Evolutionary conservation across 2,797 vertebrate genomes (phyloP).

Genomic region (Apodemus agrarius): DNA sequence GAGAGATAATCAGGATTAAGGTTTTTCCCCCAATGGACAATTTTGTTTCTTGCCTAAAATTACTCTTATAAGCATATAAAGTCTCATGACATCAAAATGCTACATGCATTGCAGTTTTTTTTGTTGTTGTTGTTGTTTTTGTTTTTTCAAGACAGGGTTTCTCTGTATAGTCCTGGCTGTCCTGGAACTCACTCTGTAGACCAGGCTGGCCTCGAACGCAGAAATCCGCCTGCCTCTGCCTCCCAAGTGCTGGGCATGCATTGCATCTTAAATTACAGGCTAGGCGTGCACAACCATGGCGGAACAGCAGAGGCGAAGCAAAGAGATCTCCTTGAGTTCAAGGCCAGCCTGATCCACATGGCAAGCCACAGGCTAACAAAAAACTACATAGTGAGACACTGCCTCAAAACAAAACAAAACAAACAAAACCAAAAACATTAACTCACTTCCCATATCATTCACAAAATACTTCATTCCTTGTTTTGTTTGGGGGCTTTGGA

Average conservation of each 20-base stretch:
- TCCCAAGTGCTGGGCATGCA: too few relatives aligned
- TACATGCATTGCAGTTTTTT: neutral
- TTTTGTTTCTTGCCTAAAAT: neutral
- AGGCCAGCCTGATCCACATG: neutral
- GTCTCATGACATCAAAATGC: conserved; percentile 9
- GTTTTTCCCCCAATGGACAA: neutral
- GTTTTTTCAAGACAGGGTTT: too few relatives aligned
- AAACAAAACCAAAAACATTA: neutral
- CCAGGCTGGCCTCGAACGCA: too few relatives aligned
- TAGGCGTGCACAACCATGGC: neutral
- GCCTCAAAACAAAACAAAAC: neutral
- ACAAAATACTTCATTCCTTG: neutral
- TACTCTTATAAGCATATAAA: conserved; percentile 11
- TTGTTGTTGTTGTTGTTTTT: too few relatives aligned
- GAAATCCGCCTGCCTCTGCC: too few relatives aligned
- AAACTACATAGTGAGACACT: neutral
- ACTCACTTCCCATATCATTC: neutral
- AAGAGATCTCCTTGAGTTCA: neutral
- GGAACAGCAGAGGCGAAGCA: neutral
- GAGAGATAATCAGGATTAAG: neutral
- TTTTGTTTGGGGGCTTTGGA: neutral
- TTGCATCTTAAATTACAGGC: conserved; percentile 7
- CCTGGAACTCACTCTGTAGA: too few relatives aligned
- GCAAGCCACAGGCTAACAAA: neutral
- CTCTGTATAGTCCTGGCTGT: too few relatives aligned